Percentiles rank a stretch among this genome's conserved stretches.
These are phyloP conservation scores for Leucophora obtusa DNA, from an alignment of 2,888 invertebrate species.

Conservation along the genomic window DNA sequence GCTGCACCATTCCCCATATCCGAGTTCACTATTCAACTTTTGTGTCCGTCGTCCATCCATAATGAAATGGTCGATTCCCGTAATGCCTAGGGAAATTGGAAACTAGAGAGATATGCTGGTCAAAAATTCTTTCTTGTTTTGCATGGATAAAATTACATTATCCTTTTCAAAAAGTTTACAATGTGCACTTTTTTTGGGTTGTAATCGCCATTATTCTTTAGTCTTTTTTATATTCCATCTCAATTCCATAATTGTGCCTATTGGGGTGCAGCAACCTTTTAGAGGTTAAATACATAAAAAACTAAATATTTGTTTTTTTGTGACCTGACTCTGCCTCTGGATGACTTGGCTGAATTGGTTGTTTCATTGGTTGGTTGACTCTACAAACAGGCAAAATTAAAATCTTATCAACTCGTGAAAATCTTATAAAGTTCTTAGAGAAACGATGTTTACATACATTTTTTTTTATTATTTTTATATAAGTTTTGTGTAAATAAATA, in stretches of 20 bases:
- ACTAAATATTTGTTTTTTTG: constrained; percentile 53
- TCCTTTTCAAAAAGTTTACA: too few relatives aligned
- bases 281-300: constrained; percentile 46
- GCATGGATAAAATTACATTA: too few relatives aligned
- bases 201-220: too few relatives aligned
- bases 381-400: constrained; percentile 57
- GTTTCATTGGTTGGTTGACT: constrained; percentile 36
- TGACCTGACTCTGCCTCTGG: constrained; percentile 34
- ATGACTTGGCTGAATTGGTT: constrained; percentile 34
- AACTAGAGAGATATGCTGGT: too few relatives aligned
- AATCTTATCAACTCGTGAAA: constrained; percentile 65
- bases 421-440: constrained; percentile 64
- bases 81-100: too few relatives aligned
- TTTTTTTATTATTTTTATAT: constrained; percentile 44
- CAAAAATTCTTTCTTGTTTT: too few relatives aligned
- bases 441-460: constrained; percentile 56
- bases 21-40: too few relatives aligned
- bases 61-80: too few relatives aligned
- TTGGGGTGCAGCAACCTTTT: background rate
- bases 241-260: too few relatives aligned
- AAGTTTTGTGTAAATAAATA: constrained; percentile 62
- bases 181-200: too few relatives aligned
- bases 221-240: too few relatives aligned
- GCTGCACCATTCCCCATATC: background rate
- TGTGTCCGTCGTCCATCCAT: too few relatives aligned